A percentile compares a stretch with the other conserved stretches of the same genome.
These are phyloP conservation scores for Lordiphosa collinella DNA, from an alignment of 1,140 invertebrate genomes.

Conservation along the genomic window DNA sequence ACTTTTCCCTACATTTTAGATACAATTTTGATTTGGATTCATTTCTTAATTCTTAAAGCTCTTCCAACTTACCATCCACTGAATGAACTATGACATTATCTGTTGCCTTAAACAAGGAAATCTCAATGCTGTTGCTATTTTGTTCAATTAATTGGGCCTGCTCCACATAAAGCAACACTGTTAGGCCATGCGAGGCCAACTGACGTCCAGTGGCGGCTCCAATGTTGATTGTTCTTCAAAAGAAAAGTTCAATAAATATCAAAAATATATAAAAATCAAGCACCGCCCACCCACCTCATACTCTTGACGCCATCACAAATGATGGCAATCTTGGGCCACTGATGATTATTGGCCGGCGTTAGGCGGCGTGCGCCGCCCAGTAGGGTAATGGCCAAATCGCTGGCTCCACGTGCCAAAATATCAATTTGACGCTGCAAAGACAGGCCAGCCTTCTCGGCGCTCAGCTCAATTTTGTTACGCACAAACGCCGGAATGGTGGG, in stretches of 20 bases:
- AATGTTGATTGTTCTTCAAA: constrained; percentile 83
- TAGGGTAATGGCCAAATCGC: constrained; percentile 89
- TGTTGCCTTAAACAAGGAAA: constrained; percentile 73
- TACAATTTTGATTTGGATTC: no score
- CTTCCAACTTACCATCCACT: constrained; percentile 58
- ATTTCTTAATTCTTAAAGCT: neutral
- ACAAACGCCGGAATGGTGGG: constrained; percentile 86
- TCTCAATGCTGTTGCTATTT: constrained; percentile 78
- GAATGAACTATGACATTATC: constrained; percentile 67
- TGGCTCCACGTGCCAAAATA: constrained; percentile 87
- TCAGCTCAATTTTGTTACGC: constrained; percentile 84
- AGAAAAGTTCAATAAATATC: neutral
- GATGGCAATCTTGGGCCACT: constrained; percentile 88
- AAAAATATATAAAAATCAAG: neutral
- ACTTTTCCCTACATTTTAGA: no score
- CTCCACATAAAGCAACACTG: constrained; percentile 85
- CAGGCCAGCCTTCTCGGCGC: constrained; percentile 85
- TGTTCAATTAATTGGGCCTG: constrained; percentile 80
- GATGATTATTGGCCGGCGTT: constrained; percentile 90
- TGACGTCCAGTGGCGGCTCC: constrained; percentile 89
- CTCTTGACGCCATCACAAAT: constrained; percentile 82
- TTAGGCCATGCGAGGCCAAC: constrained; percentile 90
- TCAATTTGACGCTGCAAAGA: constrained; percentile 86
- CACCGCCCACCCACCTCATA: constrained; percentile 52
- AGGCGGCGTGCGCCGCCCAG: constrained; percentile 87